Evolutionary conservation across 2,797 vertebrate species (phyloP), one percentile per base, ranked within the genome.

Genomic region (Falco cherrug): DNA sequence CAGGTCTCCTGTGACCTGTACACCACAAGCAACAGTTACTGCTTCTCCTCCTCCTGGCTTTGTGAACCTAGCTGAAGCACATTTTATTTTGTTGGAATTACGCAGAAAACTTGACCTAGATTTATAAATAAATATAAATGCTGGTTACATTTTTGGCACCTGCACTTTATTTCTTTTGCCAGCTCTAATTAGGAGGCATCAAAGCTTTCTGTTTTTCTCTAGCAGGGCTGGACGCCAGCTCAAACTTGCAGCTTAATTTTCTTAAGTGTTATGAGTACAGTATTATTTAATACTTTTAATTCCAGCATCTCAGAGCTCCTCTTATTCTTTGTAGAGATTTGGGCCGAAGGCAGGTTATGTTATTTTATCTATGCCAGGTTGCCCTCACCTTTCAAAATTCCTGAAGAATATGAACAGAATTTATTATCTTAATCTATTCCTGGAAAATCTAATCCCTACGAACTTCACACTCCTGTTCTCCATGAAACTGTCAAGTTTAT

Each of bases 241-340:
- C 61, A 88, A 93, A 83, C 53, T 91, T 92, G 63, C 26, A 92
- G 37, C 69, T 78, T 76, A 78, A 84, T 95, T 93, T 94, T 86
- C 73, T 14, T 69, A 81, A 88, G 56, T 82, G 51, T 80, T 86
- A 67, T 29, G 56, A 91, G 47, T 84, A 16, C 31, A 84, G 22
- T 51, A 53, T 73, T 81, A 45, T 53, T 84, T 69, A 61, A 65
- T 93, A 89, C n/a, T 86, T 93, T 90, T 78, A 84, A 85, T 69
- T 88, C 21, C 61, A 90, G 7, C 15, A 59, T 43, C 45, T 87
- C 2, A 1, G n/a, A 88, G 13, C 17, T 84, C 33, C 22, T 28
- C 19, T 48, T 56, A 33, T 22, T 60, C 47, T 84, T 43, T 6
- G 33, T 15, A 77, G 53, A 60, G 31, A 63, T 84, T 12, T 78